Conservation (phyloP, 2,888 invertebrate species). For the Drosophila atripex region DNA sequence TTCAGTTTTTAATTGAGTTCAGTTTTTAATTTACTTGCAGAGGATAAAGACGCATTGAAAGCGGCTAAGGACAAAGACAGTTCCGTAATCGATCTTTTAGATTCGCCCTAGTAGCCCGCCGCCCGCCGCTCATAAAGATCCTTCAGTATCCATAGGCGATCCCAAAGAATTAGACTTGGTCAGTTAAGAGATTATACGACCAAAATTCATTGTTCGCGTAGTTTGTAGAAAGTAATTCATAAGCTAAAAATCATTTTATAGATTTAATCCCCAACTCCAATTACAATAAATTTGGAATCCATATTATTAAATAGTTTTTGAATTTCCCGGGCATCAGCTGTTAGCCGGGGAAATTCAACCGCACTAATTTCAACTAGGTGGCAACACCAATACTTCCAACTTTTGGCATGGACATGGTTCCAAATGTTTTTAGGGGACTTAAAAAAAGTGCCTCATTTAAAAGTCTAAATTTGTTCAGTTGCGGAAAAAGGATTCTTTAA, state of each 20-base stretch:
- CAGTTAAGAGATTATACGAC: slow-evolving; percentile 6
- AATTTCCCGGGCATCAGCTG: slow-evolving; percentile 20
- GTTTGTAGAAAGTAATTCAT: slow-evolving; percentile 16
- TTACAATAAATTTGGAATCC: slow-evolving; percentile 20
- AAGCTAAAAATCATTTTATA: slow-evolving; percentile 1
- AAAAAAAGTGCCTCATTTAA: not conserved
- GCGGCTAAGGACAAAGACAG: slow-evolving; percentile 51
- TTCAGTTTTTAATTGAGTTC: slow-evolving; percentile 41
- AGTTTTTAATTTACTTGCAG: slow-evolving; percentile 46
- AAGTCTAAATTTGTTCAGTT: not conserved
- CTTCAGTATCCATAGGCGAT: slow-evolving; percentile 13
- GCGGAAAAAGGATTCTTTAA: too few relatives aligned
- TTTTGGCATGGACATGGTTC: not conserved
- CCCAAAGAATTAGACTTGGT: slow-evolving; percentile 37
- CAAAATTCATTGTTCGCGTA: slow-evolving; percentile 27
- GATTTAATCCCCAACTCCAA: not conserved
- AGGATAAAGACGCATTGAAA: slow-evolving; percentile 23
- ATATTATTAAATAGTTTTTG: not conserved
- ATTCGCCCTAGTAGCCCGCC: slow-evolving; percentile 35
- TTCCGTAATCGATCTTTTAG: slow-evolving; percentile 66
- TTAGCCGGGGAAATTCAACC: not conserved
- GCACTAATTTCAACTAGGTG: slow-evolving; percentile 7
- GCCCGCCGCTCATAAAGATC: slow-evolving; percentile 6
- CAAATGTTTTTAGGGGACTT: not conserved
- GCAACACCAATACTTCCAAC: slow-evolving; percentile 3